phyloP scores from a whole-genome alignment of 1,140 invertebrate genomes.

The Parapsyche elsis region DNA sequence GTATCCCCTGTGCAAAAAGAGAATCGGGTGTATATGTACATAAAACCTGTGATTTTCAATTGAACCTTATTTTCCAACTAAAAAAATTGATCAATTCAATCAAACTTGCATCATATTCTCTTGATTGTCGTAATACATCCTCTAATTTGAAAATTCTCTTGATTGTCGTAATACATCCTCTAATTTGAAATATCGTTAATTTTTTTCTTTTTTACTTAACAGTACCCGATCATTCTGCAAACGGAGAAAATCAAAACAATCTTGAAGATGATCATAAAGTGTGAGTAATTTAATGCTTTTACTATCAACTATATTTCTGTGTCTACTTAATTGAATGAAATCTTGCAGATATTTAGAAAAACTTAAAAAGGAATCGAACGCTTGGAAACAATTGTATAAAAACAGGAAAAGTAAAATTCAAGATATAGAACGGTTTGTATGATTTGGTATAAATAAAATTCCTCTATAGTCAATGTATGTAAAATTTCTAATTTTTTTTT shows the following conservation, averaged over 20 bases:
- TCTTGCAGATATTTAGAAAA: conserved; percentile 29
- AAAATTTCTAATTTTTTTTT: background rate
- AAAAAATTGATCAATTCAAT: too few relatives aligned
- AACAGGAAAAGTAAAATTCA: conserved; percentile 15
- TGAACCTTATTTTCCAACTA: too few relatives aligned
- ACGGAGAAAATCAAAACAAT: background rate
- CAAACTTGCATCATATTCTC: too few relatives aligned
- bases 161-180: background rate
- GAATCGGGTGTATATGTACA: too few relatives aligned
- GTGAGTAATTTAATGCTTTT: background rate
- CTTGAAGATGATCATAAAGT: background rate
- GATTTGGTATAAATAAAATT: background rate
- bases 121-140: background rate
- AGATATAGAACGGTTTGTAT: conserved; percentile 30
- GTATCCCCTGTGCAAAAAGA: too few relatives aligned
- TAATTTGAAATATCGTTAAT: background rate
- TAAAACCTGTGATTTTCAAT: too few relatives aligned
- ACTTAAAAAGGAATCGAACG: conserved; percentile 25
- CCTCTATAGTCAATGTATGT: too few relatives aligned
- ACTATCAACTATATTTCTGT: background rate
- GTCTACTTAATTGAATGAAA: background rate
- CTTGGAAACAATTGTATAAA: conserved; percentile 41
- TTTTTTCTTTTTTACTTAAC: background rate
- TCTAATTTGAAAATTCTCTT: background rate
- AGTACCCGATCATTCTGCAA: background rate